phyloP scores from a whole-genome alignment of 1,140 invertebrate genomes.

The Anoplophora glabripennis region DNA sequence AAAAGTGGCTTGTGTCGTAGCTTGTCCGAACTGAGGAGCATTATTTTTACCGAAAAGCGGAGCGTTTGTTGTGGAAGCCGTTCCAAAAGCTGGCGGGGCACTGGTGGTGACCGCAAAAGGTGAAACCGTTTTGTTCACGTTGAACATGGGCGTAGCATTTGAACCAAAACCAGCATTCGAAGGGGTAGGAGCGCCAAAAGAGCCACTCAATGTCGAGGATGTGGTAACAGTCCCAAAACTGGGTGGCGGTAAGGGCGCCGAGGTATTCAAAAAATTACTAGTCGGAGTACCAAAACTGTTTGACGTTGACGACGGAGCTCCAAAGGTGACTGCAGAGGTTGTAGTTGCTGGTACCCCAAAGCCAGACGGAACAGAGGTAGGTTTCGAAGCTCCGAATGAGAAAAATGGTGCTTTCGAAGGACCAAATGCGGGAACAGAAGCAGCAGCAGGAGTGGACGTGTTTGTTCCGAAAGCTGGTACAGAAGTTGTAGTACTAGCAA shows the following conservation, averaged over 20 bases:
- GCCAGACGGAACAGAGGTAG: background rate
- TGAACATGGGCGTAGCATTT: background rate
- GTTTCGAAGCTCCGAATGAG: background rate
- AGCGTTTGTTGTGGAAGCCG: too few relatives aligned
- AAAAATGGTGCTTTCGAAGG: background rate
- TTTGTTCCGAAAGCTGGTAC: background rate
- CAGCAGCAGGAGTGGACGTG: background rate
- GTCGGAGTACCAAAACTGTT: background rate
- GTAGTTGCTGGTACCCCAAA: background rate
- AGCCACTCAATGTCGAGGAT: background rate
- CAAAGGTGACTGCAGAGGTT: background rate
- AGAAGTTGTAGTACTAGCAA: background rate
- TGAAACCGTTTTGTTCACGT: background rate
- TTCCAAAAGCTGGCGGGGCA: background rate
- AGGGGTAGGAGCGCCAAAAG: conserved; percentile 2
- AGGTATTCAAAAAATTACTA: too few relatives aligned
- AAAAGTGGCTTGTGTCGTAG: background rate
- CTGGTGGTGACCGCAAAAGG: background rate
- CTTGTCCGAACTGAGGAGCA: background rate
- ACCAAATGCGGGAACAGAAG: background rate
- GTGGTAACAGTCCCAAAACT: background rate
- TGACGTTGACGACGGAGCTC: too few relatives aligned
- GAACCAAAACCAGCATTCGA: background rate
- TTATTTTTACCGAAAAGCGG: background rate
- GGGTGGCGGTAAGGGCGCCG: background rate